Percentiles rank a stretch among this genome's conserved stretches.
phyloP scores from a whole-genome alignment of 2,113 vertebrate genomes.

The Pogona vitticeps region DNA sequence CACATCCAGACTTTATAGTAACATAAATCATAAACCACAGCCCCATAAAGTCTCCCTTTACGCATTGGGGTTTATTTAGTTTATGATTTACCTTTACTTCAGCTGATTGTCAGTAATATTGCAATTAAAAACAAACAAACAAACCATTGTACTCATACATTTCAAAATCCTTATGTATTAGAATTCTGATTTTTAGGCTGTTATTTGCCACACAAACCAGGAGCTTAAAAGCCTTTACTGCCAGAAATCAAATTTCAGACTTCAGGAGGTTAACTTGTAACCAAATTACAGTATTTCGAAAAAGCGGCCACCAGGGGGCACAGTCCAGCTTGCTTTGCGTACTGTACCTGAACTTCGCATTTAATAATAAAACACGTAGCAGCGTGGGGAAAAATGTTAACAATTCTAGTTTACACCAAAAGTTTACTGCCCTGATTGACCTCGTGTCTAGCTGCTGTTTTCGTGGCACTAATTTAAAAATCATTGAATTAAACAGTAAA shows the following conservation, averaged over 20 bases:
- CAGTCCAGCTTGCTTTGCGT: conserved; percentile 1
- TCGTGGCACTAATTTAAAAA: neutral
- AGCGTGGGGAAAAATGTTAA: neutral
- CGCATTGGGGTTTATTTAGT: no score
- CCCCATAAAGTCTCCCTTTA: neutral
- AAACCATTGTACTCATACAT: no score
- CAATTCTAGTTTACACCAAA: neutral
- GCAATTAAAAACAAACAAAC: no score
- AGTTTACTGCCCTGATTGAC: neutral
- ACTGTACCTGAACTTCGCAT: fast-evolving
- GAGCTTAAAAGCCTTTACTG: neutral
- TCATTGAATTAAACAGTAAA: neutral
- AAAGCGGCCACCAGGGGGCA: conserved; percentile 25
- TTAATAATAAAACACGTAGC: neutral
- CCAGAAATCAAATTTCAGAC: neutral
- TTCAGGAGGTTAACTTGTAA: neutral
- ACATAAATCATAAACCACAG: neutral
- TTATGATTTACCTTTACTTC: neutral
- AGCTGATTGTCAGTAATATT: neutral
- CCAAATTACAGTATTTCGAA: no score
- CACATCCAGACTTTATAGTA: conserved; percentile 14
- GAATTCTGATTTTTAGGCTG: neutral
- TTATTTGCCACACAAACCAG: neutral
- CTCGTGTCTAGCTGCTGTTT: neutral
- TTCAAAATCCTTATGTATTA: conserved; percentile 5